Evolutionary conservation across 2,888 invertebrate genomes (phyloP), one percentile per base, ranked within the genome.

Genomic region (Campoplex capitator): DNA sequence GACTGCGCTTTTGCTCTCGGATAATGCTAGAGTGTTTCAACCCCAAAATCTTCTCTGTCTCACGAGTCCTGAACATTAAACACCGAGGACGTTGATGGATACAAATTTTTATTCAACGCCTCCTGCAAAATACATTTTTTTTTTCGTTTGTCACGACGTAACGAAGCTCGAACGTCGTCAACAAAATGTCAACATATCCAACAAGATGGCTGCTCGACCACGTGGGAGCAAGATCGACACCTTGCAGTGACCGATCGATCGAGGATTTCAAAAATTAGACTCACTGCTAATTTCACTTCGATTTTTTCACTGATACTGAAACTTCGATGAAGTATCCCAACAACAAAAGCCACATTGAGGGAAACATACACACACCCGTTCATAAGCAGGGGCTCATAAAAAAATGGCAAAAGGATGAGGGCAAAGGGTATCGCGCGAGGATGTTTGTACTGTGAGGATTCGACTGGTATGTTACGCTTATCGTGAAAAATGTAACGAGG

Each of bases 401-500:
- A 62, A 67, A 83, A 62, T 75, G 62, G 23, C 42, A 28, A 67
- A 8, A 56, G 4, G 51, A 54, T 77, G 68, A 18, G 23, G 58
- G 8, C 51, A 23, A 38, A 65, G 54, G 45, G 6, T 32, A 35
- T 48, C 54, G 54, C 54, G 42, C 3, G 54, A 23, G 38, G 18
- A 28, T 78, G 68, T 77, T 71, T 62, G 74, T 56, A 65, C 62
- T 18, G 18, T 16, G 38, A 54, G 58, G 58, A 62, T 83, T 85
- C 70, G 85, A 78, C 74, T 51, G 78, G 77, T 75, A 58, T 48
- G 85, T 79, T 67, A 67, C 76, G 82, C 82, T 85, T 85, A 85
- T 85, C 85, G 85, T 85, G 85, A 85, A 85, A 85, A 85, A 83
- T 85, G 78, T 83, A 85, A 78, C 85, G 82, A 83, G 85, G 78